Evolutionary conservation across 1,140 invertebrate genomes (phyloP).

Genomic region (Eciton burchellii): DNA sequence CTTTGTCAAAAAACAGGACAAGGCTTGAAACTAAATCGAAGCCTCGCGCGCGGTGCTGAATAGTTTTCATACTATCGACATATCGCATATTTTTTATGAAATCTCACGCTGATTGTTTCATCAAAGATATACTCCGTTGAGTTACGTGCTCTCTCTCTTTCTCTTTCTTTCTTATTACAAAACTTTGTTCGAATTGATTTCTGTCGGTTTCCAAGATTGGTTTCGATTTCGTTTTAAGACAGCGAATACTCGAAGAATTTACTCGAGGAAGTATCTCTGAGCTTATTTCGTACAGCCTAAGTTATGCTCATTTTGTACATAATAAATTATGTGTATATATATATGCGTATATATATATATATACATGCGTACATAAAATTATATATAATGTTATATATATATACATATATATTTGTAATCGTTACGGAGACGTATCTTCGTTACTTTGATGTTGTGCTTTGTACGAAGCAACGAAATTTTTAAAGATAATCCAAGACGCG

Average conservation of each 20-base stretch:
- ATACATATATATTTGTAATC: constrained; percentile 53
- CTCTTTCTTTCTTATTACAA: constrained; percentile 30
- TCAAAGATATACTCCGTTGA: constrained; percentile 52
- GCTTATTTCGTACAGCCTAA: constrained; percentile 49
- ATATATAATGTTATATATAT: constrained; percentile 40
- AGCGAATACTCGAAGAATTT: background rate
- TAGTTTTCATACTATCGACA: constrained; percentile 3
- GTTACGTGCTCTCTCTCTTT: no score
- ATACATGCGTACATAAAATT: background rate
- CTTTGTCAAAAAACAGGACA: constrained; percentile 9
- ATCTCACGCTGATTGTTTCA: constrained; percentile 49
- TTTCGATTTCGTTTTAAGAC: constrained; percentile 47
- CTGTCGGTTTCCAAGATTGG: constrained; percentile 10
- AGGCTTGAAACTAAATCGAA: constrained; percentile 42
- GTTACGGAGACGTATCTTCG: constrained; percentile 18
- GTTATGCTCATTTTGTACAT: constrained; percentile 28
- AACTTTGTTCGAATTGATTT: constrained; percentile 27
- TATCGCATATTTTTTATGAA: constrained; percentile 55
- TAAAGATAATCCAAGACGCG: constrained; percentile 24
- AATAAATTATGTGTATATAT: constrained; percentile 48
- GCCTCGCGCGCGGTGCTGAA: background rate
- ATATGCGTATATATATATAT: constrained; percentile 12
- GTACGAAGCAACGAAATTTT: constrained; percentile 68
- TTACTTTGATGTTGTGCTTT: constrained; percentile 53
- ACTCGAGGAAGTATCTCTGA: background rate